A percentile compares a stretch with the other conserved stretches of the same genome.
Evolutionary conservation across 2,888 invertebrate genomes (phyloP).

Genomic region (Pyrrhia umbra): DNA sequence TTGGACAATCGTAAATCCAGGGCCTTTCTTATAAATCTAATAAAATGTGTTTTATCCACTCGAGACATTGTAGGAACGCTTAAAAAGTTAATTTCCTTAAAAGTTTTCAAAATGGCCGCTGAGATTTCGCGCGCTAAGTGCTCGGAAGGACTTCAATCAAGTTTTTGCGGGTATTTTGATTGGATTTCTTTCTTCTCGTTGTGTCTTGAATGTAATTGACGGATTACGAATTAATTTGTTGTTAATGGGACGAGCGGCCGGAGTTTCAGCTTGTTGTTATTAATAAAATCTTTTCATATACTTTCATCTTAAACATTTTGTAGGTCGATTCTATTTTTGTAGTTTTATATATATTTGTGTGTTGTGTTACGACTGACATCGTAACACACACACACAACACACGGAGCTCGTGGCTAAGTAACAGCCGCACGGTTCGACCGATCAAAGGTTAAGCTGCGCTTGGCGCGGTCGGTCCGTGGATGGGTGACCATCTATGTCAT

Average conservation of each 20-base stretch:
- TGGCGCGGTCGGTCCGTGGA: no score
- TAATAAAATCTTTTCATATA: not conserved
- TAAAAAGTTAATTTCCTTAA: conserved; percentile 64
- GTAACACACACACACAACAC: no score
- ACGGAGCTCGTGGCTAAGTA: no score
- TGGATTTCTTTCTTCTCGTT: conserved; percentile 35
- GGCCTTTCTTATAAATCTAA: conserved; percentile 62
- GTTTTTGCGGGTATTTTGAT: conserved; percentile 38
- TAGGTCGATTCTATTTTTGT: no score
- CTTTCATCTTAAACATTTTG: no score
- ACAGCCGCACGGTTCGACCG: no score
- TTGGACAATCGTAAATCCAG: conserved; percentile 65
- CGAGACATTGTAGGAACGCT: conserved; percentile 52
- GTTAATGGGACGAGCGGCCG: not conserved
- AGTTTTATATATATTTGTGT: no score
- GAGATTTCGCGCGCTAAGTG: conserved; percentile 39
- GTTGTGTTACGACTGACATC: no score
- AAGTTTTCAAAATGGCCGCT: conserved; percentile 45
- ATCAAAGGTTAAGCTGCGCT: no score
- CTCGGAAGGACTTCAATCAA: conserved; percentile 30
- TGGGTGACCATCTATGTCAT: no score
- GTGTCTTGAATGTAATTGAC: conserved; percentile 21
- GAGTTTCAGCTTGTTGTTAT: conserved; percentile 13
- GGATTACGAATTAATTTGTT: conserved; percentile 44
- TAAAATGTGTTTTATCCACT: conserved; percentile 65